These are phyloP conservation scores for Drosophila busckii DNA, from an alignment of 1,140 invertebrate species.

Conservation along the genomic window DNA sequence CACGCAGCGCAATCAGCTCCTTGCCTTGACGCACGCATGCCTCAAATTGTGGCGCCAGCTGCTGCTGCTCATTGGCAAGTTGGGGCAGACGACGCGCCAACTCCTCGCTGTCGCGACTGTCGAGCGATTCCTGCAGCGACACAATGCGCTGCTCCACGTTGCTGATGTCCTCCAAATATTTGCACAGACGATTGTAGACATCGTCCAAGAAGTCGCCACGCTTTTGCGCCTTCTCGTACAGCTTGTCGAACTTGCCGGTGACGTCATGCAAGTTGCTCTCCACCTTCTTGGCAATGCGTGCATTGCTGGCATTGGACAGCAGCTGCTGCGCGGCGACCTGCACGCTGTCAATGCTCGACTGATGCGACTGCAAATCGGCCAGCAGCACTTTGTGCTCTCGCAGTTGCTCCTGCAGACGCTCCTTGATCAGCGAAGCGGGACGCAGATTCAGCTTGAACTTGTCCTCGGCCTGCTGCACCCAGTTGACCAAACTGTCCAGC, in stretches of 20 bases:
- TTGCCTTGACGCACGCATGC: constrained; percentile 89
- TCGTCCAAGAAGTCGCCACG: constrained; percentile 91
- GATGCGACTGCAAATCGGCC: constrained; percentile 91
- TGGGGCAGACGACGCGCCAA: constrained; percentile 83
- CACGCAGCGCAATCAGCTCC: constrained; percentile 90
- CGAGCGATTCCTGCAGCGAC: constrained; percentile 87
- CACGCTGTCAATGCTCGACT: constrained; percentile 90
- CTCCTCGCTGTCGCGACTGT: constrained; percentile 87
- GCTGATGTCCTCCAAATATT: constrained; percentile 85
- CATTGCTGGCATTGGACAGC: constrained; percentile 89
- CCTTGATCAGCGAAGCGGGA: constrained; percentile 92
- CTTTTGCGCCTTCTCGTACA: constrained; percentile 88
- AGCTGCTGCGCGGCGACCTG: constrained; percentile 88
- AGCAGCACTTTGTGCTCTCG: constrained; percentile 89
- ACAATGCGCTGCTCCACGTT: constrained; percentile 86
- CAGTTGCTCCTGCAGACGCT: constrained; percentile 93
- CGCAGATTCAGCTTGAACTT: constrained; percentile 89
- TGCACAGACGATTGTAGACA: constrained; percentile 84
- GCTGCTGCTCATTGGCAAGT: constrained; percentile 79
- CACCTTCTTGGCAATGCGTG: constrained; percentile 92
- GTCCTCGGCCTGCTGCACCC: constrained; percentile 91
- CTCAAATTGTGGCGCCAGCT: constrained; percentile 83
- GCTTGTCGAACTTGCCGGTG: constrained; percentile 89
- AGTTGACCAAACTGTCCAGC: constrained; percentile 89
- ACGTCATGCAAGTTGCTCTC: constrained; percentile 93